Base-by-base conservation (phyloP, 2,888 invertebrate species). In the Linnaemya tessellans region DNA sequence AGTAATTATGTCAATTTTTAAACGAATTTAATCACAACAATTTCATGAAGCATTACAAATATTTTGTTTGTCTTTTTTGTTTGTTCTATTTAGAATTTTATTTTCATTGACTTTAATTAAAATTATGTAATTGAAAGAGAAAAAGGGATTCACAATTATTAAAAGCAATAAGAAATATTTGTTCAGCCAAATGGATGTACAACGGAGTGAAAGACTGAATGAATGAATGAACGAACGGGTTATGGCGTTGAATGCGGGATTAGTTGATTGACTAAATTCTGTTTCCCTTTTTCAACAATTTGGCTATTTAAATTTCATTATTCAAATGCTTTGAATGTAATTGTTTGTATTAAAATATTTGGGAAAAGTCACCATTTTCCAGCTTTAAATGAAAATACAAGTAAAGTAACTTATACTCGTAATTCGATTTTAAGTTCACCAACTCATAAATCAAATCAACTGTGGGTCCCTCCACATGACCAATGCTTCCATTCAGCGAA, bases 21-120 rank as follows among this genome's bases (percentile, higher is more conserved):
- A 79, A 70, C 30, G 56, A 64, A 65, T 75, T 80, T 75, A 84
- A 80, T 80, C 46, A 70, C 79, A 84, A 74, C 73, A 68, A 62
- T 79, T 79, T 79, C 46, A 67, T 62, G 41, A 43, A 67, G 68
- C 20, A 4, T 30, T 20, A 38, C 46, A 43, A 68, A 70, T 51
- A 35, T 58, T 65, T 79, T 35, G 20, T 60, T 67, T 68, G 38
- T 41, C 1, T 5, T 43, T 18, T 20, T 46, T 56, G 35, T 71
- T 64, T 65, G 20, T 67, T 78, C 73, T 71, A 43, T 46, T 77
- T 68, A 25, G 13, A 41, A 67, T 73, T 73, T 38, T 51, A 60
- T 20, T 60, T 60, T 20, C 35, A 78, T 54, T 78, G 58, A 41
- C 30, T 67, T 83, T 70, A 84, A 80, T 84, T 74, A 84, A 79